Evolutionary conservation across 1,140 invertebrate genomes (phyloP).

Genomic region (Scylla paramamosain): DNA sequence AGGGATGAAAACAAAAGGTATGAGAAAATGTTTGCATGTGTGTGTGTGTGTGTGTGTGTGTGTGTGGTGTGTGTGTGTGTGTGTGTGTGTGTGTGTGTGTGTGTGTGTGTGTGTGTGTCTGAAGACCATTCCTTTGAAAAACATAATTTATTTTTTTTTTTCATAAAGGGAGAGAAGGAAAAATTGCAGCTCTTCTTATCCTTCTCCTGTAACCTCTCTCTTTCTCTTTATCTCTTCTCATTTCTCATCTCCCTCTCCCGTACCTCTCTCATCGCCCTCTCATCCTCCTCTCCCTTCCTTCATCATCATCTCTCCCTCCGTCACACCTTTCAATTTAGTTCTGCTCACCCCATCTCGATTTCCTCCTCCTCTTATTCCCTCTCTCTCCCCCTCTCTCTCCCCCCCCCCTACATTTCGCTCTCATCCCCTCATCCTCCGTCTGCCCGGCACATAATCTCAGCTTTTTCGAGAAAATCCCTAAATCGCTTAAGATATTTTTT

Average conservation of each 20-base stretch:
- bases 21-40: background rate
- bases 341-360: background rate
- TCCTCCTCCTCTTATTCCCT: background rate
- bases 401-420: background rate
- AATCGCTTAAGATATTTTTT: conserved; percentile 1
- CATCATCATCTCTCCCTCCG: background rate
- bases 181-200: too few species aligned
- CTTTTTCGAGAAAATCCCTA: conserved; percentile 2
- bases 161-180: too few species aligned
- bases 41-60: too few species aligned
- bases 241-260: too few species aligned
- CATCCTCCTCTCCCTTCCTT: background rate
- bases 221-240: too few species aligned
- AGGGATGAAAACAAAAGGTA: background rate
- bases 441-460: background rate
- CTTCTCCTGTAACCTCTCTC: too few species aligned
- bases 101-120: too few species aligned
- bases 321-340: background rate
- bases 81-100: too few species aligned
- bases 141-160: too few species aligned
- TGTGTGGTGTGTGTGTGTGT: too few species aligned
- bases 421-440: background rate
- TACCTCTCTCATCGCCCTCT: too few species aligned
- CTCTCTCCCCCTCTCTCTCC: background rate
- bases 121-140: too few species aligned